Evolutionary conservation across 2,797 vertebrate species (phyloP), one percentile per base, ranked within the genome.

Genomic region (Myotis daubentonii): DNA sequence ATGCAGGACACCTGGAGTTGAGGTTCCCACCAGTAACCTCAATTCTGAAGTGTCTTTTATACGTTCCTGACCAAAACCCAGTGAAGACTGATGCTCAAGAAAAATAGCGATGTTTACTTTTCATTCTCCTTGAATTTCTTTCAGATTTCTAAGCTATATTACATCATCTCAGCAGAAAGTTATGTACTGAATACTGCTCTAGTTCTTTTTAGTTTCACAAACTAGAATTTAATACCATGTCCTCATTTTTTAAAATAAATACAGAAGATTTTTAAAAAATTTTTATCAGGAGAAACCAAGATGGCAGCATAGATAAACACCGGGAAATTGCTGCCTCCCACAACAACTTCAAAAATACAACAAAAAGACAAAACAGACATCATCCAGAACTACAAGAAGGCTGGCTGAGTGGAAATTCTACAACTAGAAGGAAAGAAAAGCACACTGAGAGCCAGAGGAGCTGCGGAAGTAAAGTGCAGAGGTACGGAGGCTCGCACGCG

Each of bases 81-180:
- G 20, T 75, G 93, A 51, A 83, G 62, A 12, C 30, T 51, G 47
- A 82, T 66, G 22, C 17, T 71, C 65, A 82, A 91, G 22, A 62
- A 30, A 44, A 13, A 30, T 3, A 79, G 60, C 20, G 20, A 75
- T 25, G 78, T 41, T 70, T 71, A 78, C 19, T 84, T 60, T 76
- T 62, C 51, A 47, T 85, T 76, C 15, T 38, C 22, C 22, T 87
- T 57, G 23, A 60, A 78, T 93, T 88, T 82, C 74, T 83, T 85
- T 85, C 28, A 81, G 65, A 75, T 86, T 71, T 70, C 78, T 76
- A 74, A 82, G n/a, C n/a, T 36, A 30, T 38, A 12, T 66, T 57
- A 44, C 60, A 41, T 38, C 36, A 75, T 70, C 57, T 94, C 83
- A 93, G 20, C 38, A 90, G 74, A 74, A 94, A 95, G 38, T 84